These are phyloP conservation scores for Nephotettix cincticeps DNA, from an alignment of 1,140 invertebrate species.

Conservation along the genomic window DNA sequence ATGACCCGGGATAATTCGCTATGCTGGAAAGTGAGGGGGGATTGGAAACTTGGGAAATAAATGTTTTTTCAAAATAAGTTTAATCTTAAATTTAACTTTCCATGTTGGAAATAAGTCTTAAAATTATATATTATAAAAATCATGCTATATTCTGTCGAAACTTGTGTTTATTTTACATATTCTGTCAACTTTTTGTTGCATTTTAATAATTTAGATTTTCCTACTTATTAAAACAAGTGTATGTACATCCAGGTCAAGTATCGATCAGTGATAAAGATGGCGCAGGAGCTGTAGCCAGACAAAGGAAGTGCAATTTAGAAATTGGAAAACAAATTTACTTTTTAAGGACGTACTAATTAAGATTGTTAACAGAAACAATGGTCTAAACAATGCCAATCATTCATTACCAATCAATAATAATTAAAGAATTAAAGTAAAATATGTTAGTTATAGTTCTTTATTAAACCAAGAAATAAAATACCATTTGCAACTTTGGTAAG, in stretches of 20 bases:
- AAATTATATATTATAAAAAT: no score
- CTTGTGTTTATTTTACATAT: background rate
- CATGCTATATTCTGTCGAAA: no score
- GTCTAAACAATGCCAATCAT: no score
- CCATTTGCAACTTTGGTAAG: no score
- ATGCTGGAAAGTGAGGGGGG: slow-evolving; percentile 25
- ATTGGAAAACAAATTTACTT: no score
- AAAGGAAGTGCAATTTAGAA: no score
- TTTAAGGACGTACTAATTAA: no score
- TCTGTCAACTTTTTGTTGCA: background rate
- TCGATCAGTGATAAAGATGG: slow-evolving; percentile 26
- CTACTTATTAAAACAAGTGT: slow-evolving; percentile 27
- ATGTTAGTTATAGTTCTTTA: no score
- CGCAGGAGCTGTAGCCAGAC: slow-evolving; percentile 9
- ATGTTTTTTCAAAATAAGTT: background rate
- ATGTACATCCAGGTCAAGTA: slow-evolving; percentile 27
- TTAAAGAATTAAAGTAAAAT: no score
- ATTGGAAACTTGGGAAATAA: slow-evolving; percentile 27
- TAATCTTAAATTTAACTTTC: background rate
- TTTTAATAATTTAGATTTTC: slow-evolving; percentile 27
- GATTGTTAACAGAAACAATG: no score
- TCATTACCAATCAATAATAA: no score
- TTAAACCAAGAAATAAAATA: no score
- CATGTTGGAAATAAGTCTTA: background rate
- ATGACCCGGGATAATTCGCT: slow-evolving; percentile 28